These are phyloP conservation scores for Strigamia transsilvanica DNA, from an alignment of 2,888 invertebrate species.

Conservation along the genomic window DNA sequence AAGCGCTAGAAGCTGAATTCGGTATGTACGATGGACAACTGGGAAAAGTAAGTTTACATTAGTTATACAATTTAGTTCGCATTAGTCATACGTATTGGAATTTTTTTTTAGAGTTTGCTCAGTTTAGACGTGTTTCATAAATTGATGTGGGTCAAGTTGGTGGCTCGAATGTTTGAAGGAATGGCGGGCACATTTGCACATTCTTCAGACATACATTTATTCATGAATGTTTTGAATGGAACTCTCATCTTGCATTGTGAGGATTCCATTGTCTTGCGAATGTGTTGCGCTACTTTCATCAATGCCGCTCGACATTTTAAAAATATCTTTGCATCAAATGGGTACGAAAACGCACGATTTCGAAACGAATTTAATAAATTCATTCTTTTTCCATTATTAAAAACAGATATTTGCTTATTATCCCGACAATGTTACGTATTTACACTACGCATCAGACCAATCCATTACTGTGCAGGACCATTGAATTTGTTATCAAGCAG, in stretches of 20 bases:
- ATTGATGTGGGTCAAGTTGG: conserved; percentile 97
- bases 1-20: conserved; percentile 95
- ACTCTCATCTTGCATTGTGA: conserved; percentile 96
- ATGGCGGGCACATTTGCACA: conserved; percentile 98
- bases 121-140: conserved; percentile 97
- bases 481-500: conserved; percentile 98
- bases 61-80: neutral
- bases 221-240: conserved; percentile 96
- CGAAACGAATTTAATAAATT: no score
- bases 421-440: conserved; percentile 95
- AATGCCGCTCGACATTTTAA: conserved; percentile 98
- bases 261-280: conserved; percentile 92
- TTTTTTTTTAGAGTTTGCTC: conserved; percentile 74
- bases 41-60: conserved; percentile 75
- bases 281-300: conserved; percentile 96
- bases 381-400: no score
- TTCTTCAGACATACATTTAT: conserved; percentile 95
- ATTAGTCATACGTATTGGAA: no score
- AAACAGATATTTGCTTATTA: conserved; percentile 89
- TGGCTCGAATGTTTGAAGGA: conserved; percentile 95
- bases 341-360: conserved; percentile 66
- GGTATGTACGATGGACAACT: conserved; percentile 88
- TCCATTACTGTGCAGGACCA: conserved; percentile 89
- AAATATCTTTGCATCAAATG: conserved; percentile 97
- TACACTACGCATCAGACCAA: conserved; percentile 99